Evolutionary conservation across 2,888 invertebrate genomes (phyloP), one percentile per base, ranked within the genome.

Genomic region (Limenitis camilla): DNA sequence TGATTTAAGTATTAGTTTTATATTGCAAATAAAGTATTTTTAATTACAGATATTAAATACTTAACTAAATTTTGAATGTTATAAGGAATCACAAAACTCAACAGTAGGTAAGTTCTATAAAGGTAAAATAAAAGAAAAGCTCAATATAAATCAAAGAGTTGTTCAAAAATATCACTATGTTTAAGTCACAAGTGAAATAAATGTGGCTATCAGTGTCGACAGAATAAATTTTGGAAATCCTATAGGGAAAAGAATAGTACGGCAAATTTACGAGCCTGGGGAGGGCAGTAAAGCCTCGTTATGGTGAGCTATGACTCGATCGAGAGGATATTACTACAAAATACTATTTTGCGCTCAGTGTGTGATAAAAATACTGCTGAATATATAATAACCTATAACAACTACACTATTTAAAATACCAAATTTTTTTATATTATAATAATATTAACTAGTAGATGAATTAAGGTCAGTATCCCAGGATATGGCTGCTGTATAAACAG

Each of bases 231-330:
- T 76, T 67, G 70, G 69, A 72, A 75, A 80, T 74, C 75, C 79
- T 79, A 78, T 78, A 69, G 78, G 75, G 74, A 69, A 79, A 83
- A 81, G 84, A 82, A 85, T 83, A 80, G 84, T 78, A 77, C 66
- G 74, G 67, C 74, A 74, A 78, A 86, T 84, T 85, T 85, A 85
- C 78, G 78, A 78, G 73, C 71, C 73, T 63, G 64, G 64, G 71
- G 80, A 77, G 83, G 72, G 71, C 78, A 71, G 78, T 84, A 83
- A 84, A 81, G 73, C 71, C 81, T 85, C 81, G 82, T 85, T 86
- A 84, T 69, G 64, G 72, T 84, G 82, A 84, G 74, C 80, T 76
- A 83, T 78, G 78, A 74, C 74, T 75, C 76, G 71, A 77, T 71
- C 68, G 76, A 76, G 79, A 69, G 72, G 62, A 63, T 65, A 70